Base-by-base conservation (phyloP, 1,140 invertebrate genomes). In the Eciton burchellii region DNA sequence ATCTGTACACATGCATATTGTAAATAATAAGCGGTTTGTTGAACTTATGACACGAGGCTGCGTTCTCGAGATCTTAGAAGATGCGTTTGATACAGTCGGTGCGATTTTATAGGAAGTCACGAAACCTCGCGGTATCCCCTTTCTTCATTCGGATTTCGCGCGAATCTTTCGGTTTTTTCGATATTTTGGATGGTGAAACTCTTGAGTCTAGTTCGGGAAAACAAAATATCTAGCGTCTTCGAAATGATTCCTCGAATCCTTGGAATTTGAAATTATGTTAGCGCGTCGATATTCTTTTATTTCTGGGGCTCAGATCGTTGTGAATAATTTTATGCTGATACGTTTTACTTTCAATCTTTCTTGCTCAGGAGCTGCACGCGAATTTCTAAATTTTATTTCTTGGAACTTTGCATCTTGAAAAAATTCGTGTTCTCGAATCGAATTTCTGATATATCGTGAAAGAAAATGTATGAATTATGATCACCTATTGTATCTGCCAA, bases 1-100 rank as follows among this genome's bases (percentile, higher is more conserved):
- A 77, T 70, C 62, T 77, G 74, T 77, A 77, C 35, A 68, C 63
- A 79, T 35, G 35, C 49, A 79, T 79, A 79, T 57, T 79, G 74
- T 79, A 79, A 79, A 79, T 79, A 79, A 70, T 70, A 77, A 66
- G 35, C 47, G 63, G 21, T 68, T 79, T 79, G 63, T 35, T 68
- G 49, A 68, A 70, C 49, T 79, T 14, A 29, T 68, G 66, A 68
- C 35, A 35, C 52, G 49, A 70, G 52, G 35, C 24, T 68, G 49
- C 63, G n/a, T 77, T 68, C 49, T 68, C 49, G 35, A 68, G 41
- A 77, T 77, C 43, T 56, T 43, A 68, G 49, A 12, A 56, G 35
- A 1, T 66, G 65, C 24, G 35, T 56, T 68, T 35, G 35, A 79
- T 70, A 79, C 68, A 57, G 26, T 79, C n/a, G 26, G 24, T 49